Evolutionary conservation across 92 coral and sea anemone species (phyloP).

Genomic region (Desmophyllum pertusum): DNA sequence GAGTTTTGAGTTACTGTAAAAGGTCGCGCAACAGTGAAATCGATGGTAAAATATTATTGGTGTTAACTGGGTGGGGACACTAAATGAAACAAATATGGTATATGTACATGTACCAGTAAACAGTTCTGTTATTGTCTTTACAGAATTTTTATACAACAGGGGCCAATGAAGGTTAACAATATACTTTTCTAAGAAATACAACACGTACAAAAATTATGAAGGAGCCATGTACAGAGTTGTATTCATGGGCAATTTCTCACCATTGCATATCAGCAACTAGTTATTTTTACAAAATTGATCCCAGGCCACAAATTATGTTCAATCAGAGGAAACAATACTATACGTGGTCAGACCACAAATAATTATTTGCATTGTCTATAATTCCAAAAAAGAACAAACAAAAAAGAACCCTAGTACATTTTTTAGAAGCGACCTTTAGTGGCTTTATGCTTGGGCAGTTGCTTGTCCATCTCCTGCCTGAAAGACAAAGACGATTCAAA

Average conservation of each 20-base stretch:
- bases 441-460: conserved; percentile 29
- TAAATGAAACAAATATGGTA: background rate
- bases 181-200: background rate
- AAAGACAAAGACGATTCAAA: background rate
- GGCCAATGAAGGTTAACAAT: background rate
- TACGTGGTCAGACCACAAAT: conserved; percentile 40
- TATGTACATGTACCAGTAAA: background rate
- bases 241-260: conserved; percentile 9
- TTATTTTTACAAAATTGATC: conserved; percentile 19
- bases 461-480: conserved; percentile 18
- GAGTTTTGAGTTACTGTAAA: no score
- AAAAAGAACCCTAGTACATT: conserved; percentile 6
- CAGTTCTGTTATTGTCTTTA: background rate
- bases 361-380: background rate
- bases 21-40: no score
- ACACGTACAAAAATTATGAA: conserved; percentile 17
- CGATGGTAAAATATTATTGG: no score
- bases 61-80: background rate
- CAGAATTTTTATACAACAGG: conserved; percentile 9
- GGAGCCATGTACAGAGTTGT: background rate
- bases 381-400: background rate
- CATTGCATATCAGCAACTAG: conserved; percentile 7
- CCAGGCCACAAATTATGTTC: background rate
- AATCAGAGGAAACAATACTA: conserved; percentile 11
- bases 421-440: background rate